phyloP scores from a whole-genome alignment of 53 echinoderm and acorn worm species.

The Henricia sp. region DNA sequence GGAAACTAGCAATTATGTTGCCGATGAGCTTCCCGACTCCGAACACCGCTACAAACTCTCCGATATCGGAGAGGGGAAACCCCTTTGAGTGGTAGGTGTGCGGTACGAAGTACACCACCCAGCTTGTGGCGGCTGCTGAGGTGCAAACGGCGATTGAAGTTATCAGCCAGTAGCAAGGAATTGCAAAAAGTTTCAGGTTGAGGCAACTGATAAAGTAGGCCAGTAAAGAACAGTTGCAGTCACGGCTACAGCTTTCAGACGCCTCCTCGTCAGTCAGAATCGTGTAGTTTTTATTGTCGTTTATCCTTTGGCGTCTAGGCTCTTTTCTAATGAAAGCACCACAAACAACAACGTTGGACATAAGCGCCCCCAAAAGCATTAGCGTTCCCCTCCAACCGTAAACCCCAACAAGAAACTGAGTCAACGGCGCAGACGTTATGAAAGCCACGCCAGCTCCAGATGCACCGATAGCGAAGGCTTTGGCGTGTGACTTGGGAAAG shows the following conservation, averaged over 20 bases:
- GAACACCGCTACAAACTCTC: background rate
- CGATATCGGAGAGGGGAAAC: background rate
- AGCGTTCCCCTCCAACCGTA: background rate
- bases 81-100: background rate
- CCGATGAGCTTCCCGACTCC: slow-evolving; percentile 8
- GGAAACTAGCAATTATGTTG: background rate
- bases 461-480: background rate
- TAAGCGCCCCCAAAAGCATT: background rate
- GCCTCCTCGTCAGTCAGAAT: no score
- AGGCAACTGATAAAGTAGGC: no score
- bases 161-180: background rate
- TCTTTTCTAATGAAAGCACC: background rate
- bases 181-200: background rate
- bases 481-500: background rate
- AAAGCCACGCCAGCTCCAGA: background rate
- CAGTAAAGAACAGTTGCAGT: no score
- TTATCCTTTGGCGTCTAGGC: background rate
- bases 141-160: background rate
- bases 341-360: background rate
- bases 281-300: no score
- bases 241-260: no score
- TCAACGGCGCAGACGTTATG: background rate
- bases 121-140: background rate
- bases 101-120: slow-evolving; percentile 8
- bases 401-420: background rate